Evolutionary conservation across 2,797 vertebrate species (phyloP).

Genomic region (Sebastes minor): DNA sequence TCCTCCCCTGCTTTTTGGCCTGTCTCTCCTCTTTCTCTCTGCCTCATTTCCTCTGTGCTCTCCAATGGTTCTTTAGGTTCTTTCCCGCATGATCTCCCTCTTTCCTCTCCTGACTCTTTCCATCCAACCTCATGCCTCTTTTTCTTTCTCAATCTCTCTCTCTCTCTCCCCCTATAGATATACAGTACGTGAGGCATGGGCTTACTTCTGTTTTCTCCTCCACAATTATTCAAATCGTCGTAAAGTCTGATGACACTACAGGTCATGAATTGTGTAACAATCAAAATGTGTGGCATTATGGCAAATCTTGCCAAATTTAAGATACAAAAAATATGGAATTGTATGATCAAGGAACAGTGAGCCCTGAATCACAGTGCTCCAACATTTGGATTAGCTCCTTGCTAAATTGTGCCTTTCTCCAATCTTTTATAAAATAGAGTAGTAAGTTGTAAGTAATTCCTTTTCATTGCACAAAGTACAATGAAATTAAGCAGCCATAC

Average conservation of each 20-base stretch:
- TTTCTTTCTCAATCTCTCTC: slow-evolving; percentile 3
- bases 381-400: background rate
- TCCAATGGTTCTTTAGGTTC: slow-evolving; percentile 80
- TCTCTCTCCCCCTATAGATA: slow-evolving; percentile 25
- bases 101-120: slow-evolving; percentile 51
- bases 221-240: background rate
- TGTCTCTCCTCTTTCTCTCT: slow-evolving; percentile 72
- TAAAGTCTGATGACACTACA: background rate
- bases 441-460: too few relatives aligned
- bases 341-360: background rate
- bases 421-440: background rate
- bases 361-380: background rate
- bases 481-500: too few relatives aligned
- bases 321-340: background rate
- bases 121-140: slow-evolving; percentile 38
- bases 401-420: background rate
- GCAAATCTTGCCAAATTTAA: background rate
- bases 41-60: slow-evolving; percentile 82
- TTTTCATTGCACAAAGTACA: too few relatives aligned
- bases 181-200: background rate
- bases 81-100: slow-evolving; percentile 70
- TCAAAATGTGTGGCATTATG: background rate
- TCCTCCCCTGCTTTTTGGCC: slow-evolving; percentile 77
- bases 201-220: too few relatives aligned
- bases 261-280: background rate